phyloP scores from a whole-genome alignment of 1,140 invertebrate genomes.

The Drosophila santomea region DNA sequence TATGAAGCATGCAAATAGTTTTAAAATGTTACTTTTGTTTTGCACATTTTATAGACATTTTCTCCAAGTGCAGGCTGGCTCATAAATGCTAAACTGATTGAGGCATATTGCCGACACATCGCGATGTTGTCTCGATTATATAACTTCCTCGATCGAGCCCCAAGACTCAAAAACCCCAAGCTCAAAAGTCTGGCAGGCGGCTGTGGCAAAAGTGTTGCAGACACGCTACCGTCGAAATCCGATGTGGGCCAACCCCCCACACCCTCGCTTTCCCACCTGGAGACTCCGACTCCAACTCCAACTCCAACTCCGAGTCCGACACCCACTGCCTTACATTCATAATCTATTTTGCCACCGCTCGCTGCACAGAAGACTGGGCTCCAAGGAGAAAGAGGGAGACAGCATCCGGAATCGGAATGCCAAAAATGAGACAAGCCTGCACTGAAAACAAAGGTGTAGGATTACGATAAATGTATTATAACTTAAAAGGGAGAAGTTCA shows the following conservation, averaged over 20 bases:
- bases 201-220: conserved; percentile 71
- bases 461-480: background rate
- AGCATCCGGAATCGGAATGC: conserved; percentile 77
- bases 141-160: conserved; percentile 66
- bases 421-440: conserved; percentile 44
- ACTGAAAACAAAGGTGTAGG: background rate
- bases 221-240: conserved; percentile 72
- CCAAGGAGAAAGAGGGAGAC: conserved; percentile 35
- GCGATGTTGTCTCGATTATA: conserved; percentile 69
- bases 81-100: conserved; percentile 82
- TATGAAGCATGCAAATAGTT: too few relatives aligned
- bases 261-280: background rate
- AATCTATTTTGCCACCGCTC: conserved; percentile 68
- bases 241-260: conserved; percentile 12
- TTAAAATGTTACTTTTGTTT: too few relatives aligned
- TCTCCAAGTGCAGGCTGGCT: conserved; percentile 36
- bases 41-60: background rate
- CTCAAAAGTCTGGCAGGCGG: conserved; percentile 47
- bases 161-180: conserved; percentile 22
- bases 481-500: too few relatives aligned
- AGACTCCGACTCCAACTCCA: conserved; percentile 66
- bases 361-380: conserved; percentile 22
- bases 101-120: conserved; percentile 68
- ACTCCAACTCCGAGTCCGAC: conserved; percentile 23
- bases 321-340: conserved; percentile 82